Percentiles rank a stretch among this genome's conserved stretches.
These are phyloP conservation scores for Megaleporinus macrocephalus DNA, from an alignment of 2,113 vertebrate species.

Conservation along the genomic window DNA sequence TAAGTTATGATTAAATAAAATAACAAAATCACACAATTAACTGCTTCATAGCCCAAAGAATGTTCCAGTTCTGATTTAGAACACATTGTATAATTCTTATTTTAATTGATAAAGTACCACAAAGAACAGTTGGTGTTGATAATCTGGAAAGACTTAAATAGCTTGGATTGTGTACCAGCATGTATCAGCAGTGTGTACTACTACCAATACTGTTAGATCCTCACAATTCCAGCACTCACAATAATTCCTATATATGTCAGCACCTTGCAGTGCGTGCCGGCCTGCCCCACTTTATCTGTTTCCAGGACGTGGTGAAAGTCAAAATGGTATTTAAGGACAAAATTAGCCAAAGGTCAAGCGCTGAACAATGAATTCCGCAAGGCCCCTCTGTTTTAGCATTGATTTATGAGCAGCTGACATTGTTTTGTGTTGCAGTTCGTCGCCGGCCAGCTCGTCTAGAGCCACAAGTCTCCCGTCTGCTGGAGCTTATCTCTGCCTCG, in stretches of 20 bases:
- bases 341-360: conserved; percentile 48
- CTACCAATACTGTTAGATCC: background rate
- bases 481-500: conserved; percentile 46
- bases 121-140: background rate
- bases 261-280: background rate
- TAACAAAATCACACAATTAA: background rate
- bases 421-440: conserved; percentile 37
- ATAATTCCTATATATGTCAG: conserved; percentile 28
- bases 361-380: conserved; percentile 35
- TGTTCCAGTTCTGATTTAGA: background rate
- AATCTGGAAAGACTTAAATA: background rate
- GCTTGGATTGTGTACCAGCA: background rate
- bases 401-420: conserved; percentile 40
- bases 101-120: background rate
- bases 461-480: conserved; percentile 24
- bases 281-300: conserved; percentile 16
- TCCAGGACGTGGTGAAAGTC: conserved; percentile 20
- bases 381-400: conserved; percentile 21
- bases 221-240: background rate
- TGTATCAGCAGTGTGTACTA: background rate
- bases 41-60: background rate
- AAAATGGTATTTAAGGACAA: conserved; percentile 11
- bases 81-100: background rate
- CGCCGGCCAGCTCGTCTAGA: conserved; percentile 18
- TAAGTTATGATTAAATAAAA: no score